These are phyloP conservation scores for Tanypteryx hageni DNA, from an alignment of 2,888 invertebrate species.

Conservation along the genomic window DNA sequence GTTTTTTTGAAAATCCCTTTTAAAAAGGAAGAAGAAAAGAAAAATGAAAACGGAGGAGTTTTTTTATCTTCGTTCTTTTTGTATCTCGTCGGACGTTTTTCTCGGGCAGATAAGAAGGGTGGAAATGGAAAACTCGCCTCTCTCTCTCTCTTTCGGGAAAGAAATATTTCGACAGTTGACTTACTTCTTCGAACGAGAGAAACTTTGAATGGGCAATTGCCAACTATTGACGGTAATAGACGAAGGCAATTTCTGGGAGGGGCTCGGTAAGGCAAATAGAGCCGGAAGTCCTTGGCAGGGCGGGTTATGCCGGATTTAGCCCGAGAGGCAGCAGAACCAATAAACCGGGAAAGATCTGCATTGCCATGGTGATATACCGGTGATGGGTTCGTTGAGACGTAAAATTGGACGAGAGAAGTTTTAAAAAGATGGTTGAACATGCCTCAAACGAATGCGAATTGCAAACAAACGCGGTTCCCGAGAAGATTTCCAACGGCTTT, in stretches of 20 bases:
- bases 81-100: neutral
- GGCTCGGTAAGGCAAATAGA: neutral
- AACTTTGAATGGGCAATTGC: constrained; percentile 1
- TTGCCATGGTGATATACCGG: neutral
- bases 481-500: neutral
- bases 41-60: neutral
- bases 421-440: neutral
- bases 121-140: neutral
- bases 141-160: neutral
- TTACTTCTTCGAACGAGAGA: neutral
- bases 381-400: neutral
- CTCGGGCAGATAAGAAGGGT: neutral
- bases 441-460: neutral
- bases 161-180: neutral
- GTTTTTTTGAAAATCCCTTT: neutral
- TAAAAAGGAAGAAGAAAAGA: neutral
- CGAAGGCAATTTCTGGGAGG: neutral
- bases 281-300: neutral
- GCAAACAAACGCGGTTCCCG: neutral
- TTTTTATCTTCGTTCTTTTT: neutral
- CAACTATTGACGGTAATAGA: neutral
- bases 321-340: neutral
- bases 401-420: constrained; percentile 14
- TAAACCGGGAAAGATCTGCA: constrained; percentile 1
- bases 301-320: neutral